Evolutionary conservation across 2,888 invertebrate genomes (phyloP), one percentile per base, ranked within the genome.

Genomic region (Craniophora ligustri): DNA sequence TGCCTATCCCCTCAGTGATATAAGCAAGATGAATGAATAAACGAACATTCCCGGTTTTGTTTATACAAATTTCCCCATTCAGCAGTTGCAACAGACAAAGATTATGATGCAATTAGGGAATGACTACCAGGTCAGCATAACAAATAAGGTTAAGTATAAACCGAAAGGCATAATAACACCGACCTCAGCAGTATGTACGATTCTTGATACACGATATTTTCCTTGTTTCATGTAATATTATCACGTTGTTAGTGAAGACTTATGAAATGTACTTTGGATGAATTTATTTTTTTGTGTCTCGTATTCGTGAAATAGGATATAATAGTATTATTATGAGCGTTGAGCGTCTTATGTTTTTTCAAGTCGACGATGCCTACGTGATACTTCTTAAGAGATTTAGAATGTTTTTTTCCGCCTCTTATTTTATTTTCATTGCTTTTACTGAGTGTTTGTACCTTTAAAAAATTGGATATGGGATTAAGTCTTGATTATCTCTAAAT

Each of bases 241-340:
- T 85, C 82, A 76, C 78, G 79, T 84, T 84, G 79, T 83, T 79
- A 76, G 78, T 76, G 89, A 89, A 89, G 86, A 81, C 89, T 75
- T 85, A 85, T 76, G 76, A 88, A 85, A 80, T 77, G 63, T 76
- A 81, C 79, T 86, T 83, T 66, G 64, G 68, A 79, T 81, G 74
- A 85, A 81, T 83, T 85, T 82, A 77, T 78, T 77, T 72, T 57
- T 72, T 75, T 77, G 63, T 72, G 69, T 77, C 72, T 82, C 75
- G 67, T 77, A 69, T 84, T 82, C 78, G 63, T 69, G 84, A 76
- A 84, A 86, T 70, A 55, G 56, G 81, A 88, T 85, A 86, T 79
- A 74, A 72, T 65, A 78, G 75, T 75, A 78, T 79, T 75, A 72
- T 73, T 70, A 75, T 65, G 54, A 64, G 61, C 49, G 62, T 48